phyloP scores from a whole-genome alignment of 1,140 invertebrate genomes.

The Drosophila rufa region DNA sequence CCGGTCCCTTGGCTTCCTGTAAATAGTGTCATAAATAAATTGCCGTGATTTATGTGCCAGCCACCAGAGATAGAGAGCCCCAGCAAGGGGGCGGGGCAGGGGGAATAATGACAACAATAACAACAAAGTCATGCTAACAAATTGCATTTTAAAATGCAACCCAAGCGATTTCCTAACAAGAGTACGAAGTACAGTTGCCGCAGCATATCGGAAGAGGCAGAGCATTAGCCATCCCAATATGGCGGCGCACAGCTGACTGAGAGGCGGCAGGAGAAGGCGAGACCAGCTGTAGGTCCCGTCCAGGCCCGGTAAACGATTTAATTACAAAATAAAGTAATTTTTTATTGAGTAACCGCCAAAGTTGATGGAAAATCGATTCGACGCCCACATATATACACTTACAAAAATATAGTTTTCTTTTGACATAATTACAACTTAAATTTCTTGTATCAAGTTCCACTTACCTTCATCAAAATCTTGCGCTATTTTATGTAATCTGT shows the following conservation, averaged over 20 bases:
- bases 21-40: conserved; percentile 84
- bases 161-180: conserved; percentile 71
- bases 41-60: conserved; percentile 77
- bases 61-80: conserved; percentile 33
- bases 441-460: too few species aligned
- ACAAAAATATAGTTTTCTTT: too few species aligned
- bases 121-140: conserved; percentile 63
- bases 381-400: conserved; percentile 16
- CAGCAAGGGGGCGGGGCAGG: not conserved
- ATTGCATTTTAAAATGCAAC: conserved; percentile 77
- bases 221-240: conserved; percentile 37
- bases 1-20: conserved; percentile 35
- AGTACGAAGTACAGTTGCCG: conserved; percentile 45
- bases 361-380: conserved; percentile 72
- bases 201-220: conserved; percentile 5
- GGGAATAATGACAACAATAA: conserved; percentile 24
- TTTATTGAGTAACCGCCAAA: conserved; percentile 84
- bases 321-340: conserved; percentile 85
- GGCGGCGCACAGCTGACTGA: conserved; percentile 32
- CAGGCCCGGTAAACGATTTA: conserved; percentile 70
- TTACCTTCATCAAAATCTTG: too few species aligned
- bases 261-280: not conserved
- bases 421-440: too few species aligned
- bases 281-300: conserved; percentile 14
- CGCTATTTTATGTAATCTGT: too few species aligned